Evolutionary conservation across 2,888 invertebrate species (phyloP), one percentile per base, ranked within the genome.

Genomic region (Zonitis immaculata): DNA sequence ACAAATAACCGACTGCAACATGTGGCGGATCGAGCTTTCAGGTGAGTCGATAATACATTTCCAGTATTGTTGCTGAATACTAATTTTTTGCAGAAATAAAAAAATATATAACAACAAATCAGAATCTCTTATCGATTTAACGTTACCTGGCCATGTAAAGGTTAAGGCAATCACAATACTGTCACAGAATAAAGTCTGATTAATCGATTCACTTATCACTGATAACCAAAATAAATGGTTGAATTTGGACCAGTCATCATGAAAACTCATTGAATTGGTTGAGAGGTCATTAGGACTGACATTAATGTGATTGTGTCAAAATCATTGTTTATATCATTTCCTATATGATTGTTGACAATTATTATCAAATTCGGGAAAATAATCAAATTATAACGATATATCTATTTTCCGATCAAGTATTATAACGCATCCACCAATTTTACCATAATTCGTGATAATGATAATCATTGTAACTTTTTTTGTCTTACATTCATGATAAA

Each of bases 1-100:
- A 87, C 89, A 78, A 90, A 89, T 77, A 91, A 92, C 78, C 85
- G 85, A 77, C 81, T 92, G 67, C 85, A 87, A 75, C 84, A 84
- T 75, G 86, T 92, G 72, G 88, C 88, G 59, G 85, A 87, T 61
- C 84, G 86, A 73, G 87, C 90, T 66, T 86, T 92, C 73, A 84
- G 87, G 91, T 92, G 77, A 80, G 81, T 76, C 28, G 51, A 44
- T 45, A 32, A n/a, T n/a, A n/a, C 44, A 53, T 47, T 43, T 54
- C 18, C 11, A 7, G 49, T 42, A 47, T 54, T 53, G 58, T 54
- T 56, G 46, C 44, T 53, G 56, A 48, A 57, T 59, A 54, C 54
- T 51, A 53, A n/a, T n/a, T n/a, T n/a, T n/a, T n/a, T n/a, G n/a
- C n/a, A n/a, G n/a, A n/a, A n/a, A n/a, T n/a, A n/a, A n/a, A n/a